phyloP scores from a whole-genome alignment of 2,113 vertebrate genomes.

The Cricetomys ansorgei region DNA sequence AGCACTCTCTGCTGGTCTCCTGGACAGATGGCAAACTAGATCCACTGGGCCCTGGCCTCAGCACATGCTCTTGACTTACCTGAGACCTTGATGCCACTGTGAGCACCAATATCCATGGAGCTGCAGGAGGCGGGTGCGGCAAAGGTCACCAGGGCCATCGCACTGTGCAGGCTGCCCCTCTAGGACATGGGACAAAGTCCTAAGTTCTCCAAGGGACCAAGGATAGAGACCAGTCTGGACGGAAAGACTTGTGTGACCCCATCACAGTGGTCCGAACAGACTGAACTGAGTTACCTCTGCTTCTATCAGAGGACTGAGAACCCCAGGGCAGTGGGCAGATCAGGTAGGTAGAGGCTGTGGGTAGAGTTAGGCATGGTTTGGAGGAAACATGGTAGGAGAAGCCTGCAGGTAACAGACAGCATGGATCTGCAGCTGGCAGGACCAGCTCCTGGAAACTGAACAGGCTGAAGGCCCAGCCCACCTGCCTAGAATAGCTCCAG shows the following conservation, averaged over 20 bases:
- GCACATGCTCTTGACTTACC: not conserved
- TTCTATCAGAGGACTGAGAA: not conserved
- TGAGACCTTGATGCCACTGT: not conserved
- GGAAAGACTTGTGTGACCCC: not conserved
- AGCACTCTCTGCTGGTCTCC: not conserved
- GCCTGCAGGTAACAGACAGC: not conserved
- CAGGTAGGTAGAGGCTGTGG: not conserved
- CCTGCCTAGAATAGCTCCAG: accelerated
- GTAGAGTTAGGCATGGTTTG: not conserved
- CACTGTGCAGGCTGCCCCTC: not conserved
- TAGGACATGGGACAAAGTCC: not conserved
- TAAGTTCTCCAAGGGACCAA: not conserved
- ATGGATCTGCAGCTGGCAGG: not conserved
- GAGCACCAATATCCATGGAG: not conserved
- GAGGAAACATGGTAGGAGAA: not conserved
- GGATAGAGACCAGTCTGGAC: not conserved
- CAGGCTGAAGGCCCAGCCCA: not conserved
- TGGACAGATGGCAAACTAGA: accelerated
- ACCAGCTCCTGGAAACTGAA: not conserved
- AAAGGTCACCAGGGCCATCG: not conserved
- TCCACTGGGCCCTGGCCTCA: not conserved
- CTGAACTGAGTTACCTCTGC: not conserved
- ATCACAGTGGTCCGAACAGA: not conserved
- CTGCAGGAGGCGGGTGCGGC: not conserved
- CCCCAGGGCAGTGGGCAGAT: not conserved